phyloP scores from a whole-genome alignment of 1,140 invertebrate genomes.

The Sesamia nonagrioides region DNA sequence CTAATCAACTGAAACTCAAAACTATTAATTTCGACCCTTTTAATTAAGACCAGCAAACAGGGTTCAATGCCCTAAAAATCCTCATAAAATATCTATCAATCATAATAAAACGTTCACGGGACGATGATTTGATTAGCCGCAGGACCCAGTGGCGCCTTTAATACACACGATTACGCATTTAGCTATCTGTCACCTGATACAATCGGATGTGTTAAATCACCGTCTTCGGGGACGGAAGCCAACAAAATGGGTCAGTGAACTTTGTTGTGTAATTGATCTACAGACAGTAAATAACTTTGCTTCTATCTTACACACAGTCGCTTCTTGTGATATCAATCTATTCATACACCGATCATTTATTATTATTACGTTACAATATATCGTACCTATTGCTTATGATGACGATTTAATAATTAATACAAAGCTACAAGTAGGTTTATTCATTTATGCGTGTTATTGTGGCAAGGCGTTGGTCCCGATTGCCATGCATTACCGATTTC shows the following conservation, averaged over 20 bases:
- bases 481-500: too few relatives aligned
- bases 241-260: not conserved
- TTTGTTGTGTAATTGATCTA: not conserved
- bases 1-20: not conserved
- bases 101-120: conserved; percentile 47
- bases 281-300: too few relatives aligned
- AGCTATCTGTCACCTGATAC: conserved; percentile 31
- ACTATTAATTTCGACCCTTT: not conserved
- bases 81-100: conserved; percentile 47
- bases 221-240: conserved; percentile 16
- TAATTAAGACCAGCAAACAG: not conserved
- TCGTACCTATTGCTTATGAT: too few relatives aligned
- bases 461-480: too few relatives aligned
- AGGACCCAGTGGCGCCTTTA: conserved; percentile 24
- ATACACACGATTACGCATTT: conserved; percentile 34
- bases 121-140: conserved; percentile 26
- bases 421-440: too few relatives aligned
- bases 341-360: too few relatives aligned
- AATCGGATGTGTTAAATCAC: conserved; percentile 36
- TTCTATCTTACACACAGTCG: too few relatives aligned
- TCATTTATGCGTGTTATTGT: too few relatives aligned
- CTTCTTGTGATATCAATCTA: too few relatives aligned
- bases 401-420: too few relatives aligned
- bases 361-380: too few relatives aligned
- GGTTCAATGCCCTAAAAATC: conserved; percentile 27